Base-by-base conservation (phyloP, 2,113 vertebrate species). In the Puffinus mauretanicus region DNA sequence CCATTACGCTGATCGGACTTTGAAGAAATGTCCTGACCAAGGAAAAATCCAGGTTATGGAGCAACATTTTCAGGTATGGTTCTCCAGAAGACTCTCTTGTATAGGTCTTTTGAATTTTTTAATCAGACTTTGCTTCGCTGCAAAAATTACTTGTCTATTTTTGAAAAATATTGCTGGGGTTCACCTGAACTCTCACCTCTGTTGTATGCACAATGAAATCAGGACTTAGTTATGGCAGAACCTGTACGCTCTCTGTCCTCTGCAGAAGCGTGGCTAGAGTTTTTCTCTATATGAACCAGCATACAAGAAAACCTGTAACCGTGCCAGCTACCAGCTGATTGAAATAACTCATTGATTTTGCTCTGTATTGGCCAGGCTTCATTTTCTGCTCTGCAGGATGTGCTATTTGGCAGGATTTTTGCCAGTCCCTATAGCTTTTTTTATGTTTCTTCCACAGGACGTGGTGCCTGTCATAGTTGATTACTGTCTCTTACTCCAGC, bases 41-140 rank as follows among this genome's bases (percentile, higher is more conserved):
- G 99, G 99, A 0, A 99, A 99, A 96, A 99, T 99, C 96, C 99
- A 99, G 90, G 98, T 99, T 57, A 99, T 99, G 99, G 99, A 99
- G 94, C 99, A 99, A 30, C 99, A 99, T 96, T 99, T 99, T 87
- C 99, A 99, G 97, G 99, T 99, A 98, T 26, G 51, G 3, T 51
- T 34, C 26, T 52, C 51, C 40, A 67, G 52, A 78, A 36, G 26
- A 26, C n/a, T 20, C 26, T 66, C 27, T 25, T 42, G 6, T 15
- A 6, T 27, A 29, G 25, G 17, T 6, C 11, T 84, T 51, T 30
- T 34, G 24, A 32, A 15, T 25, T 61, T 79, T 79, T 32, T 0
- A 51, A 22, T 66, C 16, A 46, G 25, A n/a, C 21, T 69, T 70
- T 42, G 32, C n/a, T 92, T 88, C 91, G 22, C 51, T 71, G 16